phyloP scores from a whole-genome alignment of 1,140 invertebrate species.

The Drosophila subpulchrella region DNA sequence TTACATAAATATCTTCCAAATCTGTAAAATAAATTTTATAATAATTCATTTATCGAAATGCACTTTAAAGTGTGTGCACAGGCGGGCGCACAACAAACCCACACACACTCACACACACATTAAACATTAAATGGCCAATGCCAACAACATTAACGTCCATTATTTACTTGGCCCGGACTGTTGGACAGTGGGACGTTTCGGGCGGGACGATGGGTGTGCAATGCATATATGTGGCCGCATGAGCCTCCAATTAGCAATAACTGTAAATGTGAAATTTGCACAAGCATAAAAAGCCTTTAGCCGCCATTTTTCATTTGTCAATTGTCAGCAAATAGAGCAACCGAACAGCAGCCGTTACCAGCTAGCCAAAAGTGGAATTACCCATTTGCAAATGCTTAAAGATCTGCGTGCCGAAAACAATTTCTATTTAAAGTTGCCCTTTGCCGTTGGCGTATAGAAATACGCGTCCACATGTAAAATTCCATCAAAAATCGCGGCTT shows the following conservation, averaged over 20 bases:
- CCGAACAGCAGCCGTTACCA: conserved; percentile 1
- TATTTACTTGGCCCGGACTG: conserved; percentile 57
- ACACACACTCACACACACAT: conserved; percentile 22
- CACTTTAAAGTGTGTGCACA: conserved; percentile 67
- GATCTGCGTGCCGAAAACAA: conserved; percentile 1
- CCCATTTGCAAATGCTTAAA: conserved; percentile 21
- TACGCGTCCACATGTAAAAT: conserved; percentile 68
- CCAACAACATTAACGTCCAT: conserved; percentile 78
- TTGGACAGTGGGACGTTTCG: not conserved
- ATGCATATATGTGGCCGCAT: conserved; percentile 63
- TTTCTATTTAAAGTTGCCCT: not conserved
- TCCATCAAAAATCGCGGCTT: conserved; percentile 78
- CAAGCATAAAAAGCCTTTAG: conserved; percentile 78
- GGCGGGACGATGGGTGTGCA: not conserved
- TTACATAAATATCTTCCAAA: conserved; percentile 79
- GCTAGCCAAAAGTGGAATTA: not conserved
- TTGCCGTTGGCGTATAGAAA: conserved; percentile 17
- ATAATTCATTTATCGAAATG: conserved; percentile 82
- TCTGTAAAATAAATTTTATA: conserved; percentile 83
- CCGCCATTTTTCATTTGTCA: conserved; percentile 81
- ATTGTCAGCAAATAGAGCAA: conserved; percentile 64
- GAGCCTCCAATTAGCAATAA: conserved; percentile 83
- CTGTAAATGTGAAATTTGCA: conserved; percentile 82
- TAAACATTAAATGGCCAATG: conserved; percentile 82
- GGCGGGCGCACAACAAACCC: conserved; percentile 11